Conservation (phyloP, 2,888 invertebrate species). For the Panzeria rudis region DNA sequence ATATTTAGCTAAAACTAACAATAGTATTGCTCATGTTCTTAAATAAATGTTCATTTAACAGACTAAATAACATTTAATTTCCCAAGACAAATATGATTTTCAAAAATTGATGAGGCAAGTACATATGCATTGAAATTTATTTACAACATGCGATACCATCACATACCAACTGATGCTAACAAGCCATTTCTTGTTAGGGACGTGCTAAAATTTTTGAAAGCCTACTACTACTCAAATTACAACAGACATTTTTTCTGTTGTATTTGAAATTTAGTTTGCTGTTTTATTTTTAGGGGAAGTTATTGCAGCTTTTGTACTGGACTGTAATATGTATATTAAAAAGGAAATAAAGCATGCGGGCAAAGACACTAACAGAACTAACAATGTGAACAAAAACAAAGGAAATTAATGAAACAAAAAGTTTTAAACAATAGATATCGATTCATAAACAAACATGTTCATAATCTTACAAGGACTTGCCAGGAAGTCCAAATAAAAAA, state of each 20-base stretch:
- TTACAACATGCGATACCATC: conserved; percentile 32
- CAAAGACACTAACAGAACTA: conserved; percentile 27
- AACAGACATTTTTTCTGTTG: neutral
- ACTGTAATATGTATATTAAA: conserved; percentile 26
- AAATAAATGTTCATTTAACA: conserved; percentile 38
- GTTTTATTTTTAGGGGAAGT: neutral
- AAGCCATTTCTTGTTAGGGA: conserved; percentile 33
- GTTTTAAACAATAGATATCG: conserved; percentile 52
- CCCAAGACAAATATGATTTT: conserved; percentile 56
- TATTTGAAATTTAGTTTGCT: neutral
- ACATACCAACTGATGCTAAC: conserved; percentile 5
- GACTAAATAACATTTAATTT: conserved; percentile 68
- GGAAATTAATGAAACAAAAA: conserved; percentile 16
- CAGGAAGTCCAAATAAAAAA: conserved; percentile 10
- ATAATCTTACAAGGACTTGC: conserved; percentile 12
- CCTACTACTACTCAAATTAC: conserved; percentile 57
- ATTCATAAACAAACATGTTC: conserved; percentile 37
- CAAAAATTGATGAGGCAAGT: conserved; percentile 44
- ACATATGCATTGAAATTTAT: neutral
- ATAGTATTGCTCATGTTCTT: neutral
- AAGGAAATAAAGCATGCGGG: conserved; percentile 58
- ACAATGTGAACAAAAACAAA: conserved; percentile 31
- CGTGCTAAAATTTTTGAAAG: conserved; percentile 65
- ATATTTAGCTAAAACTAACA: conserved; percentile 1
- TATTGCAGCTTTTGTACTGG: conserved; percentile 13